Evolutionary conservation across 2,797 vertebrate genomes (phyloP).

Genomic region (Malurus leucopterus): DNA sequence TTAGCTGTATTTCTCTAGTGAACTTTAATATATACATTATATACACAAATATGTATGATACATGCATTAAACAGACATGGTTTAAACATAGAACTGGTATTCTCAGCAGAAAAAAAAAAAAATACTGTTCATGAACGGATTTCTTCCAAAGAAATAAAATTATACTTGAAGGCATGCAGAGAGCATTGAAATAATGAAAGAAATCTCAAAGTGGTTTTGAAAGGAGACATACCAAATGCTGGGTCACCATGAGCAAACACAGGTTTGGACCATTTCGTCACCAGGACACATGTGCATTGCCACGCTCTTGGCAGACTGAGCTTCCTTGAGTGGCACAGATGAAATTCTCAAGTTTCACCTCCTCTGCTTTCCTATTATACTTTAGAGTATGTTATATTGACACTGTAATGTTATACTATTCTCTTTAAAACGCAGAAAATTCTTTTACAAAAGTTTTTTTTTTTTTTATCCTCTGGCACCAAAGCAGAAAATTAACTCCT

Average conservation of each 20-base stretch:
- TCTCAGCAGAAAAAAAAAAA: background rate
- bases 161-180: background rate
- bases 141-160: background rate
- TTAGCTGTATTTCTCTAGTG: background rate
- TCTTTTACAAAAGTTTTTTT: background rate
- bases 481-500: background rate
- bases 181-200: background rate
- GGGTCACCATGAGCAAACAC: background rate
- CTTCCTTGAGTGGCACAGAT: background rate
- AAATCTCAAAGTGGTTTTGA: background rate
- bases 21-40: background rate
- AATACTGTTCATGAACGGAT: background rate
- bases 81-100: background rate
- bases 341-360: background rate
- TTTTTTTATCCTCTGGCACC: background rate
- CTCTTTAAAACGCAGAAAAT: background rate
- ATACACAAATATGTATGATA: background rate
- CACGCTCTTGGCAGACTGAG: background rate
- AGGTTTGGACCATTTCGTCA: background rate
- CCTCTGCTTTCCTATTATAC: background rate
- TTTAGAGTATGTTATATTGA: background rate
- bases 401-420: background rate
- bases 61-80: background rate
- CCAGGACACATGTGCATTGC: fast-evolving
- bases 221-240: background rate